A percentile compares a stretch with the other conserved stretches of the same genome.
phyloP scores from a whole-genome alignment of 2,113 vertebrate species.

The Apodemus speciosus region DNA sequence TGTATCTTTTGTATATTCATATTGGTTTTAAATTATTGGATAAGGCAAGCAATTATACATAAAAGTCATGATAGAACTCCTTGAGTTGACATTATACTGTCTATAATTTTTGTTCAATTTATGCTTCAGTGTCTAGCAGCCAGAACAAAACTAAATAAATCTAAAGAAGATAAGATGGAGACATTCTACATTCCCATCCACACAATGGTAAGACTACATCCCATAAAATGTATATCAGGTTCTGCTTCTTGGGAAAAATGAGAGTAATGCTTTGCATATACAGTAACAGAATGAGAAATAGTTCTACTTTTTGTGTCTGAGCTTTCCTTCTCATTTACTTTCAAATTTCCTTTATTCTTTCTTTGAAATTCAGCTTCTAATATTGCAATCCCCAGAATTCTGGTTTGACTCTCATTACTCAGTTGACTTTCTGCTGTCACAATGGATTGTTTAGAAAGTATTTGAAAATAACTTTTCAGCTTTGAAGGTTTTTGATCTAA shows the following conservation, averaged over 20 bases:
- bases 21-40: neutral
- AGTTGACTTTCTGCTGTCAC: neutral
- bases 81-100: neutral
- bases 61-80: neutral
- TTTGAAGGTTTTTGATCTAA: neutral
- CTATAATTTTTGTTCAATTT: neutral
- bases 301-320: neutral
- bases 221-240: neutral
- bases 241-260: neutral
- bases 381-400: neutral
- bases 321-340: neutral
- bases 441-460: neutral
- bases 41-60: neutral
- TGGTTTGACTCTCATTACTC: neutral
- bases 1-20: neutral
- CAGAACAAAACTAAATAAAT: neutral
- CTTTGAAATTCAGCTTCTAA: neutral
- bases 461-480: neutral
- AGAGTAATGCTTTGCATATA: neutral
- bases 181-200: neutral
- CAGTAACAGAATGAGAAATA: neutral
- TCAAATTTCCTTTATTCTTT: neutral
- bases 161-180: fast-evolving
- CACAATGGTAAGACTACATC: neutral
- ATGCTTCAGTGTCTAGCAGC: neutral